Percentiles rank a stretch among this genome's conserved stretches.
Conservation (phyloP, 2,888 invertebrate species). For the Hypomecis punctinalis region DNA sequence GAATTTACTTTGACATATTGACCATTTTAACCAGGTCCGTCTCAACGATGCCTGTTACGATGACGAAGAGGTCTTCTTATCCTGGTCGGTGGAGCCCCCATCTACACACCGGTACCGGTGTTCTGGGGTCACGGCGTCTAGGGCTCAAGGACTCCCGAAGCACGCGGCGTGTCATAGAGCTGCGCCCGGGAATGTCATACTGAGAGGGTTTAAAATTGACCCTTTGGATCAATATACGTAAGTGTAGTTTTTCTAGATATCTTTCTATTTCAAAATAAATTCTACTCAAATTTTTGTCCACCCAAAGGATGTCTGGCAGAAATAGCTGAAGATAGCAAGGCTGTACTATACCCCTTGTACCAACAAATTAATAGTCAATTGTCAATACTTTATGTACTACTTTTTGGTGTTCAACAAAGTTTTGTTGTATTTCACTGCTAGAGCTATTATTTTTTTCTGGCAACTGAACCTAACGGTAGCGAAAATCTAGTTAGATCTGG, state of each 20-base stretch:
- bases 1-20: background rate
- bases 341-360: too few relatives aligned
- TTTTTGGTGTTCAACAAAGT: too few relatives aligned
- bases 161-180: constrained; percentile 78
- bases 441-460: too few relatives aligned
- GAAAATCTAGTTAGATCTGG: too few relatives aligned
- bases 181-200: constrained; percentile 67
- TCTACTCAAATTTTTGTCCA: too few relatives aligned
- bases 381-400: too few relatives aligned
- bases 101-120: constrained; percentile 69
- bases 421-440: too few relatives aligned
- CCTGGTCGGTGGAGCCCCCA: constrained; percentile 74
- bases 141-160: constrained; percentile 67
- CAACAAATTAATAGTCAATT: too few relatives aligned
- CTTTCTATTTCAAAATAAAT: too few relatives aligned
- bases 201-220: constrained; percentile 75
- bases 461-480: too few relatives aligned
- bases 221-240: constrained; percentile 73
- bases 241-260: constrained; percentile 49
- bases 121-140: constrained; percentile 73
- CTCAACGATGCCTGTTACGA: constrained; percentile 75
- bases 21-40: constrained; percentile 56
- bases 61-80: constrained; percentile 72
- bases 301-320: too few relatives aligned
- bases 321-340: too few relatives aligned